Conservation (phyloP, 2,113 vertebrate genomes). For the Pongo pygmaeus region DNA sequence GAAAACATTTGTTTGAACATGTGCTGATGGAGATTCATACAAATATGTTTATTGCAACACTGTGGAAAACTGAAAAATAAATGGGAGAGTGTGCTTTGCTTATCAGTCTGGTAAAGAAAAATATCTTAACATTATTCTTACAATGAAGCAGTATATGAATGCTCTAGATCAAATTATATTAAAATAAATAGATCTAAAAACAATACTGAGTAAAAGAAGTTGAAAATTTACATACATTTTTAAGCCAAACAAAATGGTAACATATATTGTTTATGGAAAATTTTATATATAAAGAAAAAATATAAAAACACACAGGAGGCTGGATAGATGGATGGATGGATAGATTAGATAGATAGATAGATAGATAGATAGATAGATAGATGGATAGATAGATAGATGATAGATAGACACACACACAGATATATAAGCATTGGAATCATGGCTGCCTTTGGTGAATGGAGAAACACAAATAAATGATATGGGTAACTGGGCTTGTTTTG, state of each 20-base stretch:
- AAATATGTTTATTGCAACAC: background rate
- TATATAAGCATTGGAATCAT: background rate
- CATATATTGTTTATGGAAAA: background rate
- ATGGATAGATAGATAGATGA: background rate
- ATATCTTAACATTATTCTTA: background rate
- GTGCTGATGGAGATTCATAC: background rate
- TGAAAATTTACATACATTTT: background rate
- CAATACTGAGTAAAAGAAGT: background rate
- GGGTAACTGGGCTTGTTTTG: background rate
- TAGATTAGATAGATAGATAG: background rate
- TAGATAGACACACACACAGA: background rate
- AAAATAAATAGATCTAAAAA: background rate
- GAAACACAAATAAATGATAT: background rate
- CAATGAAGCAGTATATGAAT: background rate
- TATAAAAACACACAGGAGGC: background rate
- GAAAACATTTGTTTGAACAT: background rate
- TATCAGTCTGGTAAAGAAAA: background rate
- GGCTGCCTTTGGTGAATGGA: background rate
- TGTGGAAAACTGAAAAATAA: background rate
- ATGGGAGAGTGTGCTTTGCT: accelerated
- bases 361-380: too few species aligned
- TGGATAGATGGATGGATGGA: background rate
- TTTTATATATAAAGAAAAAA: background rate
- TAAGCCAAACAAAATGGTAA: background rate
- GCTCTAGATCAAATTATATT: background rate